phyloP scores from a whole-genome alignment of 1,140 invertebrate species.

The Littorina saxatilis region DNA sequence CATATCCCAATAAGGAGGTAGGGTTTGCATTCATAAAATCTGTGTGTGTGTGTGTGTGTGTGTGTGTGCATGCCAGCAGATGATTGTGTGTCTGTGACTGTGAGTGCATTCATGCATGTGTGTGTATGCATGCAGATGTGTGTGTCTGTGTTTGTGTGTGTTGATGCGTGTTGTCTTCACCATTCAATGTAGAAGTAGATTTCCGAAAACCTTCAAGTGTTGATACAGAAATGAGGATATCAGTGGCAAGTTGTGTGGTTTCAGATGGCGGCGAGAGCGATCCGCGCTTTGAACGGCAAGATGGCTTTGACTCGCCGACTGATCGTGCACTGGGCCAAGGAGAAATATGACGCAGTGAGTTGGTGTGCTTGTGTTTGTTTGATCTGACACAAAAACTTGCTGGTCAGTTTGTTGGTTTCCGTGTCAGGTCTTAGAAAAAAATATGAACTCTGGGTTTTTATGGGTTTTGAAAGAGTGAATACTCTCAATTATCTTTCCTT shows the following conservation, averaged over 20 bases:
- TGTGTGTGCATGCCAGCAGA: neutral
- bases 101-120: neutral
- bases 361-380: neutral
- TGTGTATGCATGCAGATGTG: neutral
- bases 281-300: slow-evolving; percentile 82
- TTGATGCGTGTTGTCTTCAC: too few species aligned
- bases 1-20: slow-evolving; percentile 82
- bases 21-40: neutral
- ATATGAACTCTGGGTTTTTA: too few species aligned
- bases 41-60: neutral
- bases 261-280: slow-evolving; percentile 60
- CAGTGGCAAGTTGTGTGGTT: too few species aligned
- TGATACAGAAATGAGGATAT: too few species aligned
- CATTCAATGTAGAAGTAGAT: too few species aligned
- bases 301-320: slow-evolving; percentile 85
- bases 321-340: slow-evolving; percentile 80
- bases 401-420: too few species aligned
- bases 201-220: too few species aligned
- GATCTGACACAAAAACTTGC: too few species aligned
- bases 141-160: neutral
- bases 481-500: too few species aligned
- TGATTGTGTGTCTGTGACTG: neutral
- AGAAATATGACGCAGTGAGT: slow-evolving; percentile 11
- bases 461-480: too few species aligned
- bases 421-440: too few species aligned